Evolutionary conservation across 2,888 invertebrate species (phyloP), one percentile per base, ranked within the genome.

Genomic region (Barypeithes pellucidus): DNA sequence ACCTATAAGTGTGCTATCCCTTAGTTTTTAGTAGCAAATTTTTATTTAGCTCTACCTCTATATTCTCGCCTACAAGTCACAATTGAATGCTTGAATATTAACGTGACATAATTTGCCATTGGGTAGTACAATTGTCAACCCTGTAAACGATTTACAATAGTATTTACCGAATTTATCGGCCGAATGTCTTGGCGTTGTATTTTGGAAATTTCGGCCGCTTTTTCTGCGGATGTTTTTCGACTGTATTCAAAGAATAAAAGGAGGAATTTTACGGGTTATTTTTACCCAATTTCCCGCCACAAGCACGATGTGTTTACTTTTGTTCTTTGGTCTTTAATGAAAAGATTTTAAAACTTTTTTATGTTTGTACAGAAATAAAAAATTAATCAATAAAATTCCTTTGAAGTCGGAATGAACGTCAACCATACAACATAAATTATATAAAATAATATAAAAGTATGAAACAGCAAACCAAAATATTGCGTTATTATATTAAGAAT

Each of bases 181-280:
- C n/a, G n/a, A n/a, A n/a, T n/a, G n/a, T n/a, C n/a, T n/a, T n/a
- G n/a, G n/a, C 3, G 8, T 29, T 5, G 5, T 7, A 29, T 29
- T 29, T 29, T 29, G 3, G 9, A 29, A 29, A 29, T 29, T 29
- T 29, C 7, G 7, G 3, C 33, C 54, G 18, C 14, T 33, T 16
- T 33, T 33, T 16, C 29, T 1, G 9, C 45, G 45, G 62, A 47
- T 45, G 43, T 45, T 61, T 61, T 61, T 61, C 29, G 45, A 45
- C 61, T 43, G 24, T 61, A 61, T 61, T 45, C 61, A 45, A 61
- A 61, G 61, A 14, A 61, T 62, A 62, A 62, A 62, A 62, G 45
- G 9, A 45, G 62, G 16, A 62, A 62, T 62, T 62, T 62, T 47
- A 62, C 43, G 62, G 62, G 62, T 62, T 62, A 62, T 62, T 62